Evolutionary conservation across 1,140 invertebrate genomes (phyloP).

Genomic region (Ditylenchus dipsaci): DNA sequence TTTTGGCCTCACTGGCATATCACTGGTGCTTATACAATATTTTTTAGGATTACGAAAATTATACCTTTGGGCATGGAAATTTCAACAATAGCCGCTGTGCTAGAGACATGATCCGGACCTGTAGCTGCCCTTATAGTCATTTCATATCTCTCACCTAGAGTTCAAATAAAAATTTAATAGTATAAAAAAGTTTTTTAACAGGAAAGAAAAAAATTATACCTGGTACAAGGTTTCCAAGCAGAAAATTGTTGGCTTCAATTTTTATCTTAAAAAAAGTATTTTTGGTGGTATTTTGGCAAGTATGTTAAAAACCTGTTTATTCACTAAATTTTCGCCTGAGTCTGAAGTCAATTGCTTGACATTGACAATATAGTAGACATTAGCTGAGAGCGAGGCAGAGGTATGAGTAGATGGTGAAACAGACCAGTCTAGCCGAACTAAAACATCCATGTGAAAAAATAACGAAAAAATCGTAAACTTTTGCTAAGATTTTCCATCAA

Average conservation of each 20-base stretch:
- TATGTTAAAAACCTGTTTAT: constrained; percentile 44
- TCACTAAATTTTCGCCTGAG: constrained; percentile 30
- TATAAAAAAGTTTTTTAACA: too few species aligned
- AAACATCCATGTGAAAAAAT: too few species aligned
- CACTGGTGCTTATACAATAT: too few species aligned
- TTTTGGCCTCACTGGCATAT: too few species aligned
- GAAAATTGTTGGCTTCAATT: constrained; percentile 45
- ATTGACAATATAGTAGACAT: constrained; percentile 51
- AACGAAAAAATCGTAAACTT: too few species aligned
- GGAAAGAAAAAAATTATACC: constrained; percentile 14
- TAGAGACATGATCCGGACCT: constrained; percentile 34
- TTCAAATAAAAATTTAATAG: neutral
- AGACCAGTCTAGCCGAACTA: constrained; percentile 20
- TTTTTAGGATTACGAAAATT: constrained; percentile 19
- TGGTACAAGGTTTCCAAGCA: constrained; percentile 46
- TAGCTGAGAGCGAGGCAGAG: neutral
- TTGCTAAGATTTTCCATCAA: too few species aligned
- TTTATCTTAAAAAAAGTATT: constrained; percentile 43
- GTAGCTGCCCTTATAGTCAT: constrained; percentile 53
- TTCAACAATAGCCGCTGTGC: constrained; percentile 57
- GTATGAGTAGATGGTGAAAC: constrained; percentile 1
- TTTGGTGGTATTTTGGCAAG: too few species aligned
- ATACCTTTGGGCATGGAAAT: constrained; percentile 51
- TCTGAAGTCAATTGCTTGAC: constrained; percentile 52
- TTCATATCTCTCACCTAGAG: constrained; percentile 51